Evolutionary conservation across 2,797 vertebrate species (phyloP).

Genomic region (Megalops cyprinoides): DNA sequence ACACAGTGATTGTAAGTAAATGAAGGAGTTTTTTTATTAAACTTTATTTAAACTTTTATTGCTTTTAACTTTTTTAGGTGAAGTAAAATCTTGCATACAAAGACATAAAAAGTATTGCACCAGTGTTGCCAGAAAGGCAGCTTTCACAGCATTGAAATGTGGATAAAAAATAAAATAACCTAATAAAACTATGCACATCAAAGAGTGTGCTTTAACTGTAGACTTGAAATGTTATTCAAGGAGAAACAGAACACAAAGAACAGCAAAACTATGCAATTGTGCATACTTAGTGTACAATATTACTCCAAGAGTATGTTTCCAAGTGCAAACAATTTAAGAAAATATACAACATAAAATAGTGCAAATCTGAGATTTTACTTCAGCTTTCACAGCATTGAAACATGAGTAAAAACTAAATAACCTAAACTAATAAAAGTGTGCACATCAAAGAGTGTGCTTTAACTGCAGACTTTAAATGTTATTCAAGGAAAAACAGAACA

Average conservation of each 20-base stretch:
- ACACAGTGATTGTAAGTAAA: too few relatives aligned
- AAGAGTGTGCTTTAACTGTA: conserved; percentile 2
- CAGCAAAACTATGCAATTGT: not conserved
- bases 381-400: not conserved
- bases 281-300: too few relatives aligned
- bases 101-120: too few relatives aligned
- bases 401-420: not conserved
- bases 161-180: conserved; percentile 6
- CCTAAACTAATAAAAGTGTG: not conserved
- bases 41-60: too few relatives aligned
- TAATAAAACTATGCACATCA: not conserved
- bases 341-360: too few relatives aligned
- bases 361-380: not conserved
- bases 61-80: too few relatives aligned
- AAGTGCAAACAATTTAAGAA: too few relatives aligned
- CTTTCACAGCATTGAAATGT: not conserved
- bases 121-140: not conserved
- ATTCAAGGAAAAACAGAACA: too few relatives aligned
- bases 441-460: not conserved
- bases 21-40: too few relatives aligned
- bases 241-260: not conserved
- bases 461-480: not conserved
- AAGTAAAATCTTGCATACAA: conserved; percentile 6
- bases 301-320: too few relatives aligned
- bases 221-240: not conserved